Conservation (phyloP, 1,140 invertebrate genomes). For the Caligus rogercresseyi region DNA sequence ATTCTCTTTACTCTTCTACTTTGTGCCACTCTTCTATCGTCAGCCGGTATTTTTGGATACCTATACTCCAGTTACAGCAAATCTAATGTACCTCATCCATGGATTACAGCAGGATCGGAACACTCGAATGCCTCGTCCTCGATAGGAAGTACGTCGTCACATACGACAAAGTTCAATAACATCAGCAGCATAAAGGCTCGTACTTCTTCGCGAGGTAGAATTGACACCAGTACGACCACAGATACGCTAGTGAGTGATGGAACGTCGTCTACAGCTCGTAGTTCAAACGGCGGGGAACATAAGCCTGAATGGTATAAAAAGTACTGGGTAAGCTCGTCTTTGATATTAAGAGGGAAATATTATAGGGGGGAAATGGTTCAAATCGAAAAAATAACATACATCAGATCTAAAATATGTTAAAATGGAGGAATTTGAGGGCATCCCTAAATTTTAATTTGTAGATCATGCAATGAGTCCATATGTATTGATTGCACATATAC, state of each 20-base stretch:
- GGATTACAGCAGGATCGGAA: no score
- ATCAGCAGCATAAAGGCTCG: background rate
- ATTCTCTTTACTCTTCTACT: background rate
- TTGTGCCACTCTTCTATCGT: background rate
- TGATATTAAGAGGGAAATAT: no score
- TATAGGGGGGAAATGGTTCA: no score
- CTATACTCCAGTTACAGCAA: no score
- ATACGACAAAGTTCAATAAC: background rate
- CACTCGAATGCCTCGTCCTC: background rate
- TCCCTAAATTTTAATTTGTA: no score
- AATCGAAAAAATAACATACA: no score
- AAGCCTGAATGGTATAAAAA: background rate
- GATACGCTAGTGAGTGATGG: background rate
- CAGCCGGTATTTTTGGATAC: background rate
- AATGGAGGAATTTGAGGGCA: no score
- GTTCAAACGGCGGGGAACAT: background rate
- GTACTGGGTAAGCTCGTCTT: background rate
- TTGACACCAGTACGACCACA: background rate
- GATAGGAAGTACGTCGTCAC: background rate
- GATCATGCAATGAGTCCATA: no score
- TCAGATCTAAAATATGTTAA: no score
- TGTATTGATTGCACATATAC: no score
- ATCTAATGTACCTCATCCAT: no score
- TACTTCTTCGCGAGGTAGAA: background rate
- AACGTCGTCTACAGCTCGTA: no score